Base-by-base conservation (phyloP, 2,888 invertebrate species). In the Lymantria monacha region DNA sequence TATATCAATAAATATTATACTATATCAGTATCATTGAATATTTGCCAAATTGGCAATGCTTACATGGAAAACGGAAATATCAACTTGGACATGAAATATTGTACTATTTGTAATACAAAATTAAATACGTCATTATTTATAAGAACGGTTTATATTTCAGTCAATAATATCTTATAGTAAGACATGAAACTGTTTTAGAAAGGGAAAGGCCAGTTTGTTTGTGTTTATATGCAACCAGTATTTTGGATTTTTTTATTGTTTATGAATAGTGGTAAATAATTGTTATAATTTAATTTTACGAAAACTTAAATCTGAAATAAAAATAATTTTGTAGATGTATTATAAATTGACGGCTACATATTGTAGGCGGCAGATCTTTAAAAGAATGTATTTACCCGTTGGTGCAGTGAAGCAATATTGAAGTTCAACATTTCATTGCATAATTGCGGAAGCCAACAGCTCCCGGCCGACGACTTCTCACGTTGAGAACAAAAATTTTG, bases 371-470 rank as follows among this genome's bases (percentile, higher is more conserved):
- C 41, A 53, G 45, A 5, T 38, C 1, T 54, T 30, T 48, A 55
- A 55, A 50, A 55, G 45, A 59, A 53, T 55, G 50, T 52, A 44
- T 53, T 70, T 65, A 64, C 61, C 59, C 63, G 63, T 66, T 64
- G 67, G 56, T 68, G 62, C 54, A 62, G 65, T 79, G 70, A 71
- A 65, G 77, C 72, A 79, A 81, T 70, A 61, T 67, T 61, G 66
- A 75, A 75, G 79, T 77, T 80, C 74, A 81, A 81, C 71, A 79
- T 72, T 75, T 79, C 69, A 76, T 85, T 85, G 81, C 85, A 83
- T 79, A 83, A 85, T 82, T 74, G 77, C 78, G 79, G 79, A 79
- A 81, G 82, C 66, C 44, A 66, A 60, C 67, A 61, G 59, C 66
- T 61, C 47, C 68, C 76, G 79, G 79, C 68, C 80, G 68, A 72